Percentiles rank a stretch among this genome's conserved stretches.
phyloP scores from a whole-genome alignment of 2,888 invertebrate genomes.

The Acrobasis suavella region DNA sequence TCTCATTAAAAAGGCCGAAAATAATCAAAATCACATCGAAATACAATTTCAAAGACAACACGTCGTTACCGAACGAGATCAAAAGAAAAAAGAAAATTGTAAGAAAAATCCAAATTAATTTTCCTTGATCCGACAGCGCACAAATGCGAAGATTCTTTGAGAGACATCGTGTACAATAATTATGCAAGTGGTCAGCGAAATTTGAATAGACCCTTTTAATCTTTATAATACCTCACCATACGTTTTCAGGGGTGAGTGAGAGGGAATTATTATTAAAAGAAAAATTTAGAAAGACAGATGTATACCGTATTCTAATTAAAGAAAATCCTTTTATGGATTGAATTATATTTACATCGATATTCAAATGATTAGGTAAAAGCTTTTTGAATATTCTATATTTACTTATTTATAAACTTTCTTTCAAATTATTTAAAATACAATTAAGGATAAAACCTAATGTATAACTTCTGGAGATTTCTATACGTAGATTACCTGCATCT shows the following conservation, averaged over 20 bases:
- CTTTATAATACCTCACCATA: slow-evolving; percentile 55
- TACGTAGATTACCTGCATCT: no score
- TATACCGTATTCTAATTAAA: not conserved
- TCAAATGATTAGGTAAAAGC: no score
- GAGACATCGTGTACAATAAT: slow-evolving; percentile 68
- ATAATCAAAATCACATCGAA: slow-evolving; percentile 41
- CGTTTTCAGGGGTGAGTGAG: slow-evolving; percentile 12
- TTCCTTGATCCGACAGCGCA: slow-evolving; percentile 66
- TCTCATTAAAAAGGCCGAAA: slow-evolving; percentile 26
- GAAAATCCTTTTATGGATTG: not conserved
- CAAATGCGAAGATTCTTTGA: slow-evolving; percentile 67
- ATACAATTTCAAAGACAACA: slow-evolving; percentile 69
- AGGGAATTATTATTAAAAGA: slow-evolving; percentile 30
- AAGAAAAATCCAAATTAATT: slow-evolving; percentile 75
- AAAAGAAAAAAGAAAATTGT: slow-evolving; percentile 60
- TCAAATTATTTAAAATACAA: no score
- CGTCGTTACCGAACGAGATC: slow-evolving; percentile 64
- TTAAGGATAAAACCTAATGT: no score
- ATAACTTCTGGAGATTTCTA: no score
- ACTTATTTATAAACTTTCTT: no score
- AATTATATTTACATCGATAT: no score
- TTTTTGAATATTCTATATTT: no score
- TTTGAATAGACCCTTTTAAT: slow-evolving; percentile 63
- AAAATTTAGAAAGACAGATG: slow-evolving; percentile 26
- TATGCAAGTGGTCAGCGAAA: slow-evolving; percentile 78